phyloP scores from a whole-genome alignment of 2,797 vertebrate genomes.

The Acanthopagrus latus region DNA sequence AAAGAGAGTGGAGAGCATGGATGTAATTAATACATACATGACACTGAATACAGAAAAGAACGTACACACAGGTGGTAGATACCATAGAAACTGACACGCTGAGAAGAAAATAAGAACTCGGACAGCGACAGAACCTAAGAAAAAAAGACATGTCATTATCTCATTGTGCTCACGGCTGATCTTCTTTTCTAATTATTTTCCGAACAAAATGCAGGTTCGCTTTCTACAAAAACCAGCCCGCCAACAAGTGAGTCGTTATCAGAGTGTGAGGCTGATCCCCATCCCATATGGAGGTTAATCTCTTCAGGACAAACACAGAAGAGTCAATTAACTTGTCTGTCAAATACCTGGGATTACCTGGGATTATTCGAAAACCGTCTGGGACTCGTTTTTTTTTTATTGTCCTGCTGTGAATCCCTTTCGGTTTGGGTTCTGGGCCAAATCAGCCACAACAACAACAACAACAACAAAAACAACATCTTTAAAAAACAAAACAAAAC shows the following conservation, averaged over 20 bases:
- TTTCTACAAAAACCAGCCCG: slow-evolving; percentile 22
- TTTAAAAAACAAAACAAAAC: background rate
- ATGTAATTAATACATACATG: slow-evolving; percentile 51
- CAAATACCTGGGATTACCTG: slow-evolving; percentile 29
- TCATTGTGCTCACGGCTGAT: slow-evolving; percentile 44
- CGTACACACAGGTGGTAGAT: slow-evolving; percentile 54
- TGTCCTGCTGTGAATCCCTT: slow-evolving; percentile 19
- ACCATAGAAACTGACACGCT: slow-evolving; percentile 30
- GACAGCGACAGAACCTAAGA: slow-evolving; percentile 30
- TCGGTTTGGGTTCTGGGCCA: slow-evolving; percentile 10
- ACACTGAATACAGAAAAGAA: slow-evolving; percentile 51
- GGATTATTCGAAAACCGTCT: slow-evolving; percentile 21
- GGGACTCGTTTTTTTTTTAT: slow-evolving; percentile 4
- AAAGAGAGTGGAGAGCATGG: slow-evolving; percentile 34
- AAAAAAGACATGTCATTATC: slow-evolving; percentile 14
- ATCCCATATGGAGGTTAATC: slow-evolving; percentile 5
- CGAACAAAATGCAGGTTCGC: background rate
- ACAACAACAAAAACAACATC: background rate
- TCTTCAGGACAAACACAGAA: slow-evolving; percentile 37
- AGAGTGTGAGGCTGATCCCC: slow-evolving; percentile 8
- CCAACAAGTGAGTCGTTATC: background rate
- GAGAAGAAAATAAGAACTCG: slow-evolving; percentile 20
- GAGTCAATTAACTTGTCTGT: slow-evolving; percentile 34
- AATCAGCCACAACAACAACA: slow-evolving; percentile 27
- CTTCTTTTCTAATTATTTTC: slow-evolving; percentile 4